Percentiles rank a stretch among this genome's conserved stretches.
These are phyloP conservation scores for Diachasmimorpha longicaudata DNA, from an alignment of 1,140 invertebrate genomes.

Conservation along the genomic window DNA sequence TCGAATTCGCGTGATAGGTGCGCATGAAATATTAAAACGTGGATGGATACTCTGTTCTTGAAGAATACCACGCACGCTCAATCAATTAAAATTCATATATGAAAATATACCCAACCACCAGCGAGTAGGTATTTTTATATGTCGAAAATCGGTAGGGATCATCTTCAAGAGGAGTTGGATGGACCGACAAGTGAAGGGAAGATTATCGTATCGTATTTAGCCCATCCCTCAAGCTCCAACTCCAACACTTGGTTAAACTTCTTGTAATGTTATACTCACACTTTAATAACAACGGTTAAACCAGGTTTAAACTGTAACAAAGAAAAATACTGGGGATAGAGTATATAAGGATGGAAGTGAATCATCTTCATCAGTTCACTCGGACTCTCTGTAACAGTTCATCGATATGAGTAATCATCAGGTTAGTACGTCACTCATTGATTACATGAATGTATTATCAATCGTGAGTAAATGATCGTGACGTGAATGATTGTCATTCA, in stretches of 20 bases:
- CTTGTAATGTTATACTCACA: slow-evolving; percentile 27
- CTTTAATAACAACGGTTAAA: slow-evolving; percentile 30
- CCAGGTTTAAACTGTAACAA: slow-evolving; percentile 58
- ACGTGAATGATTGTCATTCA: neutral
- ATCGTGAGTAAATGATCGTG: no score
- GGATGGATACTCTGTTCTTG: neutral
- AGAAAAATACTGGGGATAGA: slow-evolving; percentile 38
- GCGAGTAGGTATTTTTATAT: neutral
- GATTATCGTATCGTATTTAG: slow-evolving; percentile 26
- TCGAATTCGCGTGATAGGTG: slow-evolving; percentile 14
- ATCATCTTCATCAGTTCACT: slow-evolving; percentile 52
- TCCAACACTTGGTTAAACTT: slow-evolving; percentile 32
- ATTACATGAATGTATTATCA: neutral
- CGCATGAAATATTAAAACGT: slow-evolving; percentile 1
- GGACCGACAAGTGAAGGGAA: slow-evolving; percentile 36
- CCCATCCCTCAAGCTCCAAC: slow-evolving; percentile 14
- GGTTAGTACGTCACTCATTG: slow-evolving; percentile 37
- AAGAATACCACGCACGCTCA: slow-evolving; percentile 5
- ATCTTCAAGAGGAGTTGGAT: slow-evolving; percentile 17
- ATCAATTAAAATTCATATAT: slow-evolving; percentile 29
- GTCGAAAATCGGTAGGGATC: neutral
- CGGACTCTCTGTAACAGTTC: slow-evolving; percentile 45
- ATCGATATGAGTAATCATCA: slow-evolving; percentile 52
- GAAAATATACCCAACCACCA: slow-evolving; percentile 31
- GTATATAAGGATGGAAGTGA: slow-evolving; percentile 52